phyloP scores from a whole-genome alignment of 2,888 invertebrate species.

The Cabera pusaria region DNA sequence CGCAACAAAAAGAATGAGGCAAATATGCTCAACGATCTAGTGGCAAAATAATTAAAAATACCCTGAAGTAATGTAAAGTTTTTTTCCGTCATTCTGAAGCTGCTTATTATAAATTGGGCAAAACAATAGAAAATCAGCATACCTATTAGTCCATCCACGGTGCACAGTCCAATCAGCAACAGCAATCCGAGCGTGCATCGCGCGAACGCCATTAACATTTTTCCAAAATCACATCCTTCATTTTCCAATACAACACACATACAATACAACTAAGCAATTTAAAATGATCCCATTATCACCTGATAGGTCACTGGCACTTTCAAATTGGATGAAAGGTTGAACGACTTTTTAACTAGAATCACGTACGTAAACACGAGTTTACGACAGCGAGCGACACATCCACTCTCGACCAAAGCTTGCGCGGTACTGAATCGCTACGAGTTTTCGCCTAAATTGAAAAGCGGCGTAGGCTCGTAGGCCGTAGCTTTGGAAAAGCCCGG shows the following conservation, averaged over 20 bases:
- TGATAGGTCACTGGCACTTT: conserved; percentile 53
- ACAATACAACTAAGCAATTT: conserved; percentile 43
- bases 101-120: too few species aligned
- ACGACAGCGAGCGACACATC: conserved; percentile 36
- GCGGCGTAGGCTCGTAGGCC: conserved; percentile 36
- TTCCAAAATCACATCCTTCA: conserved; percentile 73
- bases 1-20: too few species aligned
- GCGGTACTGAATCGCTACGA: conserved; percentile 53
- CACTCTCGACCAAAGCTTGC: conserved; percentile 41
- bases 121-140: too few species aligned
- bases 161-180: conserved; percentile 50
- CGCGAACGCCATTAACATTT: conserved; percentile 70
- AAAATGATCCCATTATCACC: conserved; percentile 50
- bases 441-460: conserved; percentile 26
- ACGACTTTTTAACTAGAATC: conserved; percentile 37
- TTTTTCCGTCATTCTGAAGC: too few species aligned
- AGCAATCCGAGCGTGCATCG: conserved; percentile 67
- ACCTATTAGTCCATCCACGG: conserved; percentile 72
- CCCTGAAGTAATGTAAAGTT: too few species aligned
- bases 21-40: too few species aligned
- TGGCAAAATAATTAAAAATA: too few species aligned
- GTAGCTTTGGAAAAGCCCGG: conserved; percentile 53
- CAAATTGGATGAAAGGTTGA: conserved; percentile 67
- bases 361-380: conserved; percentile 59
- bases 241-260: conserved; percentile 50